Evolutionary conservation across 2,113 vertebrate genomes (phyloP), one percentile per base, ranked within the genome.

Genomic region (Nerophis lumbriciformis): DNA sequence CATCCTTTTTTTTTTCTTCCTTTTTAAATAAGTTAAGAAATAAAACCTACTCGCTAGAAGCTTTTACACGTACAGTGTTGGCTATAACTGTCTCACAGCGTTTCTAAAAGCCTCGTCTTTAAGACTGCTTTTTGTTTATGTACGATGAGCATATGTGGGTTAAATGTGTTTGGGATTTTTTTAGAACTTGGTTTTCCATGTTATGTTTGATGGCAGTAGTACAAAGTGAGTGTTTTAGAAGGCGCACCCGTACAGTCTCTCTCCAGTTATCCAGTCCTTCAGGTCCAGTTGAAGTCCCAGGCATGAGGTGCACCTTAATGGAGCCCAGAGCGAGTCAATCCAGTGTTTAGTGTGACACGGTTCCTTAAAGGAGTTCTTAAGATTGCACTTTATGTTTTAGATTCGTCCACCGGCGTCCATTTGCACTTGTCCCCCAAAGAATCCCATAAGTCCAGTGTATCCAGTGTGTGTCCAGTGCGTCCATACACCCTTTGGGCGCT

Each of bases 21-120:
- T 73, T 83, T 82, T 84, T 75, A 83, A 91, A 91, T 90, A 90
- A 91, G 81, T 91, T 90, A 91, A 88, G 83, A 88, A 90, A 88
- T 85, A 86, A 80, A 77, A 75, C 78, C 75, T 28, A 68, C 65
- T 66, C 65, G 76, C 70, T 74, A 56, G 35, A 81, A 79, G 79
- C 79, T 56, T 85, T 79, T 79, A 36, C 70, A 84, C 76, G 74
- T 74, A 81, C 83, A 83, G 75, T 83, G 77, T 84, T 74, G 63
- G 72, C 75, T 82, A 79, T 73, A 73, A 77, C 67, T 69, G 79
- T 78, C 71, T 83, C 65, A 81, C 77, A 80, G 66, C 68, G 37
- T 65, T 71, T 66, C 72, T 80, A 77, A 59, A 71, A 78, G 78
- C 78, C 70, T 61, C 61, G 65, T 73, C 78, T 74, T 77, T 72